A percentile compares a stretch with the other conserved stretches of the same genome.
These are phyloP conservation scores for Arbacia lixula DNA, from an alignment of 53 echinoderm and acorn worm genomes.

Conservation along the genomic window DNA sequence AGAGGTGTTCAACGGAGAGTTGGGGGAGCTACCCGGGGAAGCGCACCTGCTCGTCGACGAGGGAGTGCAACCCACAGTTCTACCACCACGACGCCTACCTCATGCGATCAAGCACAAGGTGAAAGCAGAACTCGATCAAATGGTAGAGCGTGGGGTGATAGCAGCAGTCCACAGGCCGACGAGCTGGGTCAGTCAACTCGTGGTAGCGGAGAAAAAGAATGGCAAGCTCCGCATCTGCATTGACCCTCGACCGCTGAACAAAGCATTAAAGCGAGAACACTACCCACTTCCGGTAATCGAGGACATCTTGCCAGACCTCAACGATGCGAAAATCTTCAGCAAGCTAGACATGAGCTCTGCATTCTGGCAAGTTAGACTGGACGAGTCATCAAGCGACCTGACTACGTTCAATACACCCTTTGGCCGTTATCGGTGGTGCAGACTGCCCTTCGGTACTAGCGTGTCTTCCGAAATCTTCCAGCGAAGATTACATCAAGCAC, in stretches of 20 bases:
- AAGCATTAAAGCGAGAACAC: conserved; percentile 58
- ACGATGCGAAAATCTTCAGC: conserved; percentile 30
- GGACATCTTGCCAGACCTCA: conserved; percentile 47
- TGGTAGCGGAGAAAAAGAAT: conserved; percentile 55
- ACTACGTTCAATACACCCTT: conserved; percentile 58
- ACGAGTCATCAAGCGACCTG: conserved; percentile 24
- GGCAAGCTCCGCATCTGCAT: conserved; percentile 64
- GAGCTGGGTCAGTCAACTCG: conserved; percentile 65
- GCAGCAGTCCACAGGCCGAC: conserved; percentile 43
- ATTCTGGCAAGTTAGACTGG: conserved; percentile 59
- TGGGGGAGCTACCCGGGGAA: conserved; percentile 19
- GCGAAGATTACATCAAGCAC: conserved; percentile 12
- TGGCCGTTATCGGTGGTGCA: conserved; percentile 49
- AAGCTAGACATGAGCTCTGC: conserved; percentile 51
- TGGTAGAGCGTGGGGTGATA: conserved; percentile 37
- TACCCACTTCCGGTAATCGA: conserved; percentile 68
- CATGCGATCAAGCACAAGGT: conserved; percentile 59
- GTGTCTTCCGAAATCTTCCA: conserved; percentile 56
- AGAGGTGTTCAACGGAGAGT: conserved; percentile 15
- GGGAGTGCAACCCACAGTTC: conserved; percentile 2
- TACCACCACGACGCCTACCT: conserved; percentile 56
- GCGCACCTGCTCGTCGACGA: conserved; percentile 7
- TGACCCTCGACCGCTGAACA: conserved; percentile 64
- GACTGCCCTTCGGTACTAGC: conserved; percentile 53
- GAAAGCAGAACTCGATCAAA: conserved; percentile 48